Evolutionary conservation across 2,797 vertebrate genomes (phyloP), one percentile per base, ranked within the genome.

Genomic region (Coregonus suidteri): DNA sequence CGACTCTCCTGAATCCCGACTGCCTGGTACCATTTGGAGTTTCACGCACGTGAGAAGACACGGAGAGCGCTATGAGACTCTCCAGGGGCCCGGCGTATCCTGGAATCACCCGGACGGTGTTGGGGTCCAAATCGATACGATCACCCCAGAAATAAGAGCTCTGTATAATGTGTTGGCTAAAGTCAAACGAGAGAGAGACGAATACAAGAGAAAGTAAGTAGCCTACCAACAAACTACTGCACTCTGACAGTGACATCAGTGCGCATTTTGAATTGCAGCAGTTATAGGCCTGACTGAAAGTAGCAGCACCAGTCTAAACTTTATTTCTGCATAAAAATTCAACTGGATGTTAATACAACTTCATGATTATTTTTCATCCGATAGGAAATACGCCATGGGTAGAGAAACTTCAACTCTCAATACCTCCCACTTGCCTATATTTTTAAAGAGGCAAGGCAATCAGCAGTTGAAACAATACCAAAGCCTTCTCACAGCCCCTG

Each of bases 21-120:
- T 99, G 81, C 97, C 98, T 51, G 97, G 97, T 15, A 98, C 95
- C 90, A 98, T 99, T 88, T 99, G 97, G 97, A 99, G 96, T 88
- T 99, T 95, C 92, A 97, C 96, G 31, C 97, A 98, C 90, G 94
- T 98, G 84, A 93, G 96, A 86, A 94, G 95, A 34, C 96, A 96
- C 1, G 98, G 97, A 1, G 96, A 95, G 79, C 95, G 94, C 18
- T 80, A 95, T 18, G 96, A 98, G 93, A 98, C 97, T 0, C 82
- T 98, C 74, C 96, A 95, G 52, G 96, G 95, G 1, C 96, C 96
- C 71, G 96, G 96, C 0, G 94, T 96, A 80, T 92, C 94, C 73
- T 97, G 95, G 95, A 89, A 91, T n/a, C 95, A 95, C 34, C 96
- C 95, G 67, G 96, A 97, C 73, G 95, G 95, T 7, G 95, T 96